These are phyloP conservation scores for Papilio xuthus DNA, from an alignment of 1,140 invertebrate genomes.

Conservation along the genomic window DNA sequence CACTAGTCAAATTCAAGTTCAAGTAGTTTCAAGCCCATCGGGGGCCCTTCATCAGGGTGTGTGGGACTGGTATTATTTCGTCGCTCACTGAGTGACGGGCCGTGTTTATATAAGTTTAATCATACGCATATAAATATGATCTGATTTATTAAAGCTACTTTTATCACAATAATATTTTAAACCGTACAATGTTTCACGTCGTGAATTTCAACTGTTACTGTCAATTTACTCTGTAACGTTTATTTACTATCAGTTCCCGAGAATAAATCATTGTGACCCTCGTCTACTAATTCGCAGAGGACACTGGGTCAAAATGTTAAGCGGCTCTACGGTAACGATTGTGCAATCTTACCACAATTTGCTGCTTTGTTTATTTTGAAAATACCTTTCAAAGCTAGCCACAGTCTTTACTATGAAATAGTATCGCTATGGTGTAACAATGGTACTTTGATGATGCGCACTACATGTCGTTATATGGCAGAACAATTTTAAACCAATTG, in stretches of 20 bases:
- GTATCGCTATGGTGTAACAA: neutral
- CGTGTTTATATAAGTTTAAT: no score
- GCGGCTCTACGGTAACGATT: constrained; percentile 2
- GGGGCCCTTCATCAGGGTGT: no score
- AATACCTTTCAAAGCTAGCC: neutral
- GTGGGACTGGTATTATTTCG: no score
- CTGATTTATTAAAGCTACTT: no score
- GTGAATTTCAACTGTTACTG: neutral
- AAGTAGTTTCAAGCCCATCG: no score
- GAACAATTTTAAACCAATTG: neutral
- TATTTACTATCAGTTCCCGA: constrained; percentile 14
- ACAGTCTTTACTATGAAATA: neutral
- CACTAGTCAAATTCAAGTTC: no score
- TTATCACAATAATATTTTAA: neutral
- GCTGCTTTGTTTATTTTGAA: neutral
- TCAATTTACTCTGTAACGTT: constrained; percentile 26
- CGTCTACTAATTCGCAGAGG: constrained; percentile 33
- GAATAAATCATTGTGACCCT: constrained; percentile 34
- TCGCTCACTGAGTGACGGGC: no score
- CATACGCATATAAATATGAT: no score
- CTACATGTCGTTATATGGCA: no score
- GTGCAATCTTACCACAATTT: neutral
- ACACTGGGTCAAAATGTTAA: constrained; percentile 22
- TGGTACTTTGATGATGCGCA: neutral
- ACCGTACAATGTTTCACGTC: neutral